These are phyloP conservation scores for Leuciscus idus DNA, from an alignment of 2,113 vertebrate species.

Conservation along the genomic window DNA sequence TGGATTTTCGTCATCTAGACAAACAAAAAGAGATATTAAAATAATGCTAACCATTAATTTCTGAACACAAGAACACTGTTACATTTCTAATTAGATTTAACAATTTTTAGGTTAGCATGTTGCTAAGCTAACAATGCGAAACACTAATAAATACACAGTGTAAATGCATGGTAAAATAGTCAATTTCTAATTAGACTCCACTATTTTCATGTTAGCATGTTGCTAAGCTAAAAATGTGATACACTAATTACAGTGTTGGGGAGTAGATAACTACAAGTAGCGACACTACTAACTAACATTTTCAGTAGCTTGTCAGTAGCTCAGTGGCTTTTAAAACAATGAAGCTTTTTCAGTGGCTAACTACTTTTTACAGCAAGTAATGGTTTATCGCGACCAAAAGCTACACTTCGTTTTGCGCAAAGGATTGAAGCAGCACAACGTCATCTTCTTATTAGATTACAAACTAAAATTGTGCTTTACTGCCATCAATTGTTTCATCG, in stretches of 20 bases:
- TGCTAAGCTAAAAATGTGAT: constrained; percentile 1
- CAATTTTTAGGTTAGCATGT: not conserved
- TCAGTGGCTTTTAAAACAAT: too few relatives aligned
- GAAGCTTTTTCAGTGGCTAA: too few relatives aligned
- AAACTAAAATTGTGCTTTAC: too few relatives aligned
- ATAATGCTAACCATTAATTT: not conserved
- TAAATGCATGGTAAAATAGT: not conserved
- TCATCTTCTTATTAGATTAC: too few relatives aligned
- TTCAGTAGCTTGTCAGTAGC: too few relatives aligned
- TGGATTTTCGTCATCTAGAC: constrained; percentile 89
- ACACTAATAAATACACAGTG: not conserved
- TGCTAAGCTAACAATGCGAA: not conserved
- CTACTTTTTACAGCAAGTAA: too few relatives aligned
- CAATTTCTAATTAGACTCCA: not conserved
- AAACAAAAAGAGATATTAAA: not conserved
- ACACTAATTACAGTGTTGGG: not conserved
- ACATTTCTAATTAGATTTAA: not conserved
- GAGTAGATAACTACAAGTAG: too few relatives aligned
- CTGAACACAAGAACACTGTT: not conserved
- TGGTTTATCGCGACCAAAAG: too few relatives aligned
- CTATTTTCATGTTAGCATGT: not conserved
- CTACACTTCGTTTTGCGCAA: too few relatives aligned
- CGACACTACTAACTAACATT: too few relatives aligned
- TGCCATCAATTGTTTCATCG: too few relatives aligned
- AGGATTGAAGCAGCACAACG: too few relatives aligned